Conservation (phyloP, 1,140 invertebrate genomes). For the Ostrea denselamellosa region DNA sequence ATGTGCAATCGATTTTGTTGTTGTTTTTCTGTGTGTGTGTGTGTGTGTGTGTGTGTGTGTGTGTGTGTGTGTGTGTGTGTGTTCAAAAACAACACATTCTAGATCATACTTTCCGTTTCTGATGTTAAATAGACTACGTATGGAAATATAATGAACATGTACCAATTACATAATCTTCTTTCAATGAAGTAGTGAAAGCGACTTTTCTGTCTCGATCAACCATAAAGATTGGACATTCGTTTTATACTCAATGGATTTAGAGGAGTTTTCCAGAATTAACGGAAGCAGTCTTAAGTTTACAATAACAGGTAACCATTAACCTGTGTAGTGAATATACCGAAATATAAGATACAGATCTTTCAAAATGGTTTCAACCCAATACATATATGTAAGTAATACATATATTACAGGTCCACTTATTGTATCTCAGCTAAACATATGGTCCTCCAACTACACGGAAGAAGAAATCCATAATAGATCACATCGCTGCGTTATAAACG, state of each 20-base stretch:
- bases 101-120: too few species aligned
- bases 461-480: not conserved
- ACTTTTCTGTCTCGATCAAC: not conserved
- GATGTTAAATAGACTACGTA: too few species aligned
- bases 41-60: too few species aligned
- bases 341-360: too few species aligned
- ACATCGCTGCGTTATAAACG: constrained; percentile 21
- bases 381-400: not conserved
- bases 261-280: not conserved
- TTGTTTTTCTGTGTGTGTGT: too few species aligned
- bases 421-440: not conserved
- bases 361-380: too few species aligned
- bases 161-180: not conserved
- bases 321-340: too few species aligned
- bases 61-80: too few species aligned
- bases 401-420: not conserved
- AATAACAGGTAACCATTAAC: not conserved
- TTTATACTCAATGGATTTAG: not conserved
- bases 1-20: too few species aligned
- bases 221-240: constrained; percentile 12
- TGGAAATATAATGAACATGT: too few species aligned
- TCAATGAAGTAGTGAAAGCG: not conserved
- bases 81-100: too few species aligned
- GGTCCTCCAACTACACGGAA: not conserved
- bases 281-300: not conserved